phyloP scores from a whole-genome alignment of 2,888 invertebrate species.

The Dimorphilus gyrociliatus region DNA sequence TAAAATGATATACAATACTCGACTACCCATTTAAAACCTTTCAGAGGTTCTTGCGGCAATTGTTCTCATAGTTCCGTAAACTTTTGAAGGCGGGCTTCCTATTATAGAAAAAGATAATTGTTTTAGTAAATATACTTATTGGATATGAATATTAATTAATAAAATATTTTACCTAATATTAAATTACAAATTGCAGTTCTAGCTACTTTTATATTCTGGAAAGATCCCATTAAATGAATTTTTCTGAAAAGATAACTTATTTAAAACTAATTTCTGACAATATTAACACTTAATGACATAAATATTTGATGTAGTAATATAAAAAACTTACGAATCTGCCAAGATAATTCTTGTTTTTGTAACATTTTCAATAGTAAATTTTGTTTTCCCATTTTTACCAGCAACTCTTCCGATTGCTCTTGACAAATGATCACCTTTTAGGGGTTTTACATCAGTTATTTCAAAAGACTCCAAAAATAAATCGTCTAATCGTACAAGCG shows the following conservation, averaged over 20 bases:
- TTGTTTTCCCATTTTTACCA: constrained; percentile 89
- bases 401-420: constrained; percentile 92
- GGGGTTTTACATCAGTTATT: constrained; percentile 78
- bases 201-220: constrained; percentile 84
- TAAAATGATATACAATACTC: constrained; percentile 1
- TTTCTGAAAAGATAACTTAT: constrained; percentile 43
- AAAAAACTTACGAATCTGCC: constrained; percentile 53
- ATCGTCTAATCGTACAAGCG: constrained; percentile 81
- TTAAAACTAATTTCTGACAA: background rate
- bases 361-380: constrained; percentile 94
- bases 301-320: too few species aligned
- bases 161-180: constrained; percentile 52
- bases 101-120: constrained; percentile 15
- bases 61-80: constrained; percentile 79
- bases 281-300: too few species aligned
- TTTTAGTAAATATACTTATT: background rate
- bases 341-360: constrained; percentile 94
- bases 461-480: constrained; percentile 92
- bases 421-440: constrained; percentile 84
- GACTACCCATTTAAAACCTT: constrained; percentile 47
- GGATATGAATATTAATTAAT: background rate
- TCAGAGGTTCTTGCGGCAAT: constrained; percentile 67
- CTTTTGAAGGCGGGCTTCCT: constrained; percentile 87
- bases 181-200: constrained; percentile 85
- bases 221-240: constrained; percentile 91